A percentile compares a stretch with the other conserved stretches of the same genome.
phyloP scores from a whole-genome alignment of 2,113 vertebrate species.

The Catagonus wagneri region DNA sequence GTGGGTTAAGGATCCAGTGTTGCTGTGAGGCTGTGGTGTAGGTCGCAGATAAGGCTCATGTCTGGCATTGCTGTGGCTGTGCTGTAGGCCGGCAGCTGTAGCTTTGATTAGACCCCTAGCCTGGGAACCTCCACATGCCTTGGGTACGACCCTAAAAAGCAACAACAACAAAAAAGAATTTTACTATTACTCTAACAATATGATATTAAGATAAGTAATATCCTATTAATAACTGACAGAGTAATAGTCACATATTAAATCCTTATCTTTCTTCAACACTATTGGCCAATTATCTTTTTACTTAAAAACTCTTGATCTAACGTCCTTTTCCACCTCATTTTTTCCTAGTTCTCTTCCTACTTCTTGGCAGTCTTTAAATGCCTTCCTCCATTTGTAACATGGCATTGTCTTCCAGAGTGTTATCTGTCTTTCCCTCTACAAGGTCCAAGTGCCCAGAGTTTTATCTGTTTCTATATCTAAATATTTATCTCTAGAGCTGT shows the following conservation, averaged over 20 bases:
- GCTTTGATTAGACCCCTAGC: too few relatives aligned
- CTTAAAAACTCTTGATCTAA: neutral
- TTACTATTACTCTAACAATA: neutral
- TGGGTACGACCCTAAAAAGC: too few relatives aligned
- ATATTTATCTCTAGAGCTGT: neutral
- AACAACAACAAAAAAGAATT: neutral
- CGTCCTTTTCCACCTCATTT: neutral
- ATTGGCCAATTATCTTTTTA: neutral
- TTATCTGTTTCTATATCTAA: neutral
- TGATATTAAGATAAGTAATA: neutral
- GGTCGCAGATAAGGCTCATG: too few relatives aligned
- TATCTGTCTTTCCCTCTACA: neutral
- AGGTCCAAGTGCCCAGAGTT: neutral
- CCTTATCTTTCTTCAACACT: neutral
- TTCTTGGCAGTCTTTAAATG: neutral
- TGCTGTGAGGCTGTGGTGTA: too few relatives aligned
- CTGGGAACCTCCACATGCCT: too few relatives aligned
- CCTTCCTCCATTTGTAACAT: neutral
- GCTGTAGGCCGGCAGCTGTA: too few relatives aligned
- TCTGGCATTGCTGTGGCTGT: too few relatives aligned
- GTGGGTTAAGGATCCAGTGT: too few relatives aligned
- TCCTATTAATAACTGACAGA: neutral
- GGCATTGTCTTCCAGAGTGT: neutral
- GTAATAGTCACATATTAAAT: neutral
- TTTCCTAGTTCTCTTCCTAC: slow-evolving; percentile 7